phyloP scores from a whole-genome alignment of 1,140 invertebrate species.

The Bombus waltoni region DNA sequence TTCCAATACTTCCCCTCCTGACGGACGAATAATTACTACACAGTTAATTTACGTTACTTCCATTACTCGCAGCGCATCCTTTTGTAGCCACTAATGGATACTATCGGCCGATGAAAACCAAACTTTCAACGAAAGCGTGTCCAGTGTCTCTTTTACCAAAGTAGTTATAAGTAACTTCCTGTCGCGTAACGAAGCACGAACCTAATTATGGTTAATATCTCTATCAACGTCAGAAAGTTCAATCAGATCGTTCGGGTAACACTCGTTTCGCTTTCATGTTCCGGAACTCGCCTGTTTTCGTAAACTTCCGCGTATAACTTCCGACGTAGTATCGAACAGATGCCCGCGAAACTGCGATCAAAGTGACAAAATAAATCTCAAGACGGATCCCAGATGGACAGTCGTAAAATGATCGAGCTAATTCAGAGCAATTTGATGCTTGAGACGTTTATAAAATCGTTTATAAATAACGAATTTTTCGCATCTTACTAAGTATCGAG shows the following conservation, averaged over 20 bases:
- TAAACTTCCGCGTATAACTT: background rate
- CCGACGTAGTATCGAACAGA: too few relatives aligned
- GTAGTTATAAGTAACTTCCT: background rate
- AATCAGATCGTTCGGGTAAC: background rate
- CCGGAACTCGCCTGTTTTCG: background rate
- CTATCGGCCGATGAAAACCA: background rate
- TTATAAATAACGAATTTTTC: too few relatives aligned
- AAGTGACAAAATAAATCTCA: background rate
- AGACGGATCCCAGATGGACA: background rate
- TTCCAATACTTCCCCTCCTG: too few relatives aligned
- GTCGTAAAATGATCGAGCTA: background rate
- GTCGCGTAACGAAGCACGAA: background rate
- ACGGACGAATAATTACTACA: background rate
- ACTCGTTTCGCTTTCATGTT: constrained; percentile 3
- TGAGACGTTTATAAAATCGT: background rate
- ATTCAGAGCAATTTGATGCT: background rate
- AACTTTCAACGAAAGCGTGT: constrained; percentile 9
- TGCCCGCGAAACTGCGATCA: background rate
- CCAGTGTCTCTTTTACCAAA: background rate
- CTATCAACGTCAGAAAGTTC: background rate
- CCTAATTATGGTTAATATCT: background rate
- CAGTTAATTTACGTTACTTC: background rate
- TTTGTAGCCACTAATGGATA: background rate
- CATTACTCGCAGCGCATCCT: background rate
- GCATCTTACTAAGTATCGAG: too few relatives aligned